Conservation (phyloP, 2,113 vertebrate genomes). For the Gambusia holbrooki region DNA sequence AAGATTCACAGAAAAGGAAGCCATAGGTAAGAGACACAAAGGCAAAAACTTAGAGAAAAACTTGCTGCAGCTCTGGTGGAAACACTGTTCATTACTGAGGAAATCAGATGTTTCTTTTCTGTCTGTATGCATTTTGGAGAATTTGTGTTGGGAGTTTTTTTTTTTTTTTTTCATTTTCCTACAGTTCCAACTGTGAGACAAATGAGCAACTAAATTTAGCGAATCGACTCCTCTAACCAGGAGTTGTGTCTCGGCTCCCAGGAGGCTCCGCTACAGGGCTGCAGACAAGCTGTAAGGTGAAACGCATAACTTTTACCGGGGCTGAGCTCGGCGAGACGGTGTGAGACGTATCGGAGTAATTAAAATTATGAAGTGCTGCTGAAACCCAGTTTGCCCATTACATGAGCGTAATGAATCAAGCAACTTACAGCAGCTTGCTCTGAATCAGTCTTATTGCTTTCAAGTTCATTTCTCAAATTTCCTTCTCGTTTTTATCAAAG, state of each 20-base stretch:
- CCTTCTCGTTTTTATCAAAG: background rate
- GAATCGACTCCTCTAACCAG: slow-evolving; percentile 20
- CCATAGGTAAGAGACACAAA: slow-evolving; percentile 20
- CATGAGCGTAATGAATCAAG: background rate
- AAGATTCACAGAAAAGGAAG: slow-evolving; percentile 38
- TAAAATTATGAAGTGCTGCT: slow-evolving; percentile 9
- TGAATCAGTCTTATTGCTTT: background rate
- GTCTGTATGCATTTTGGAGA: slow-evolving; percentile 6
- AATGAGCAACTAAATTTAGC: slow-evolving; percentile 48
- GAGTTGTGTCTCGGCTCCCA: slow-evolving; percentile 40
- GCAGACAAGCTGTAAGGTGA: slow-evolving; percentile 11
- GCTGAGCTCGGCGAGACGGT: slow-evolving; percentile 5
- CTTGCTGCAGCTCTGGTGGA: background rate
- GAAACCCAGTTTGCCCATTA: slow-evolving; percentile 18
- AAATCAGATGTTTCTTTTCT: slow-evolving; percentile 12
- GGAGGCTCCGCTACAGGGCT: background rate
- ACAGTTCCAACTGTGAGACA: slow-evolving; percentile 25
- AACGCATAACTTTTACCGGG: background rate
- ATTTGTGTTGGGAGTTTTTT: background rate
- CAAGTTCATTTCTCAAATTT: background rate
- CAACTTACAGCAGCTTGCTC: background rate
- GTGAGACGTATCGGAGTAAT: slow-evolving; percentile 1
- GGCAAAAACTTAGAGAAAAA: background rate
- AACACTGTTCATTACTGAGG: slow-evolving; percentile 7
- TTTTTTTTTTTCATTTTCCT: slow-evolving; percentile 2